These are phyloP conservation scores for Stegophylla sp. DNA, from an alignment of 2,888 invertebrate species.

Conservation along the genomic window DNA sequence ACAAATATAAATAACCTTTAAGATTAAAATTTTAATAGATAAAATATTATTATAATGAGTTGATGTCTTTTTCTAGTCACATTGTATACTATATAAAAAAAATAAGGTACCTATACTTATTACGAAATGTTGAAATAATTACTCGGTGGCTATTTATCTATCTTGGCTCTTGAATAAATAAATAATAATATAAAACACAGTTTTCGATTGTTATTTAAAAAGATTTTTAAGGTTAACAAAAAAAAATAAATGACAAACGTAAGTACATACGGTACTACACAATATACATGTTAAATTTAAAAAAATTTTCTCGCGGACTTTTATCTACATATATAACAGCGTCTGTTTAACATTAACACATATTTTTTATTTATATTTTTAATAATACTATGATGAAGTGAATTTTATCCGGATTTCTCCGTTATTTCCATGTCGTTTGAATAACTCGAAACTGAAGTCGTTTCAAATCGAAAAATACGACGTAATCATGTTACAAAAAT, in stretches of 20 bases:
- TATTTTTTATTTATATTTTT: not conserved
- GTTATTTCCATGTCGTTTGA: not conserved
- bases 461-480: not conserved
- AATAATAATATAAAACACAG: not conserved
- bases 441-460: no score
- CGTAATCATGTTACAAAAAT: not conserved
- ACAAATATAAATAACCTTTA: not conserved
- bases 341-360: not conserved
- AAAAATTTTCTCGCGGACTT: not conserved
- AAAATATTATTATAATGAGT: not conserved
- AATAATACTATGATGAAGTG: not conserved
- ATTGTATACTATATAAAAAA: no score
- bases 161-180: no score
- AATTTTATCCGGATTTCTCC: conserved; percentile 16
- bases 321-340: not conserved
- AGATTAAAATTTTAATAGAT: not conserved
- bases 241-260: not conserved
- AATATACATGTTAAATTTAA: not conserved
- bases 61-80: not conserved
- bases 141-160: no score
- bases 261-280: not conserved
- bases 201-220: not conserved
- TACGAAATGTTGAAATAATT: no score
- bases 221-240: not conserved
- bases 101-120: no score